Evolutionary conservation across 1,140 invertebrate species (phyloP).

Genomic region (Sinella curviseta): DNA sequence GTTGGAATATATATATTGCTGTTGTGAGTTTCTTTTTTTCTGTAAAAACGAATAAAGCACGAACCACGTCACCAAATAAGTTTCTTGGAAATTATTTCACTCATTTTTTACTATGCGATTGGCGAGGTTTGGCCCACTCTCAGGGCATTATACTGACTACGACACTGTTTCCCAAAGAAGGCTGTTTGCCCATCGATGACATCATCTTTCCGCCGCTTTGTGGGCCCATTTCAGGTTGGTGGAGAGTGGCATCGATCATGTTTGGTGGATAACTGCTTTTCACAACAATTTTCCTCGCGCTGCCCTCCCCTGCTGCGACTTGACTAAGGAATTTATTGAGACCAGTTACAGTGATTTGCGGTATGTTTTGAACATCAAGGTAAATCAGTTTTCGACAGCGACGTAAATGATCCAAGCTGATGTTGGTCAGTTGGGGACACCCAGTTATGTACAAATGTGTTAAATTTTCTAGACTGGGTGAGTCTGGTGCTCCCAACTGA

Average conservation of each 20-base stretch:
- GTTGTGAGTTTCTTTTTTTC: too few species aligned
- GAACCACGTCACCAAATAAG: too few species aligned
- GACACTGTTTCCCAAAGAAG: neutral
- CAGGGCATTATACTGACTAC: constrained; percentile 20
- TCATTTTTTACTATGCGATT: neutral
- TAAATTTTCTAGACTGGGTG: constrained; percentile 62
- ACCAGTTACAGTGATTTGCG: constrained; percentile 73
- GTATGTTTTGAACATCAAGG: constrained; percentile 73
- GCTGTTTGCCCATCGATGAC: neutral
- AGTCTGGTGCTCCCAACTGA: constrained; percentile 69
- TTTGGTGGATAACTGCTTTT: neutral
- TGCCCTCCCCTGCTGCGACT: neutral
- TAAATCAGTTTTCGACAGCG: constrained; percentile 66
- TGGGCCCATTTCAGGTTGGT: constrained; percentile 15
- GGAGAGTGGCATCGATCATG: neutral
- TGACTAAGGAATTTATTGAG: constrained; percentile 67
- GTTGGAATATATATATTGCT: too few species aligned
- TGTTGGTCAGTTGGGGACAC: constrained; percentile 78
- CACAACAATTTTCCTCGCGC: constrained; percentile 7
- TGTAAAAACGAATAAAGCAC: too few species aligned
- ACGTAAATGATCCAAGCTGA: constrained; percentile 73
- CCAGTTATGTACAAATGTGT: constrained; percentile 73
- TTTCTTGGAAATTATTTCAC: too few species aligned
- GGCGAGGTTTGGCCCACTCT: constrained; percentile 17
- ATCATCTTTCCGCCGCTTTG: neutral